Base-by-base conservation (phyloP, 2,797 vertebrate species). In the Chromobotia macracanthus region DNA sequence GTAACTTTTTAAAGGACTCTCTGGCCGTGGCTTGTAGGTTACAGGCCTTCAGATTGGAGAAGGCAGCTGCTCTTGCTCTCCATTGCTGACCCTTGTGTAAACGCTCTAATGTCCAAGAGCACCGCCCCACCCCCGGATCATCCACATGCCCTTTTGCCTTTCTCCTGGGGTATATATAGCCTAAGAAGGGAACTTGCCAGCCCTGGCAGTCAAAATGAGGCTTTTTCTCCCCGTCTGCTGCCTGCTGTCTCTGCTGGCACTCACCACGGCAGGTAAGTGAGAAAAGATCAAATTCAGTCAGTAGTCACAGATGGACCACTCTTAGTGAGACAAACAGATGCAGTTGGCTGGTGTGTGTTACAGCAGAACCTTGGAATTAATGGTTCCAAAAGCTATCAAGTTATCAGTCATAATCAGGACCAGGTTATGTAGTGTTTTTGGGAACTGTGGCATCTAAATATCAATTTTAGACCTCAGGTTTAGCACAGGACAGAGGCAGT, bases 141-240 rank as follows among this genome's bases (percentile, higher is more conserved):
- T 66, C 51, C 79, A 46, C 82, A 23, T 91, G 93, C 90, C 94
- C 94, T 92, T 86, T 89, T 88, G 89, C 92, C 91, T 91, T 91
- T 86, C 88, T 86, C 73, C 75, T 58, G 28, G 63, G 78, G 83
- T 94, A 97, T 97, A 97, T 96, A 98, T 95, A 95, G 90, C 89
- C 13, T 41, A 78, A 80, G 69, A 90, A 88, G 87, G 81, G 89
- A 90, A 88, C 83, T 84, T 87, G 87, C 90, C 90, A 90, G 93
- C 95, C 94, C 95, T 94, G 95, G 95, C 94, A 93, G 95, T 92
- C 94, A 95, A 95, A 93, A 99, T 99, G 97, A 97, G 94, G 94
- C 90, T 91, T 78, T 91, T n/a, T n/a, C n/a, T 94, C 88, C 92
- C 93, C 80, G 90, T 92, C 90, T 95, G 95, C 89, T 91, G 89